Evolutionary conservation across 2,888 invertebrate genomes (phyloP), one percentile per base, ranked within the genome.

Genomic region (Drosophila neonasuta): DNA sequence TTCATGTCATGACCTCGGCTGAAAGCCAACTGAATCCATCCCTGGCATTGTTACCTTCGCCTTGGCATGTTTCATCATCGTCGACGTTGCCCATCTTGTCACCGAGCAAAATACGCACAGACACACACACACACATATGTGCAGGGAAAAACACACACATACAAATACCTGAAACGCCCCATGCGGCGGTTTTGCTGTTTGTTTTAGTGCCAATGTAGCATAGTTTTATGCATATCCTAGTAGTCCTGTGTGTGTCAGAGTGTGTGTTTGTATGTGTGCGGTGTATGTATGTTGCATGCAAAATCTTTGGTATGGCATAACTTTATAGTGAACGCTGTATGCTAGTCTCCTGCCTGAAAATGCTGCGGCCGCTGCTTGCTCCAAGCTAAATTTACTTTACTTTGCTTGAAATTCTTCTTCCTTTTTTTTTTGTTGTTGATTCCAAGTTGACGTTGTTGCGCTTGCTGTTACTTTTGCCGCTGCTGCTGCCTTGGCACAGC

Each of bases 151-250:
- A 45, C 48, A 48, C 45, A 60, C 42, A 70, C 52, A 71, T 50
- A 58, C 58, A 46, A 62, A 70, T 66, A 46, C 46, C 60, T 71
- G 49, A 49, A 49, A 55, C 48, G 62, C 69, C 73, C 62, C 66
- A 70, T 68, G 71, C 65, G 61, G 51, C 68, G 69, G 49, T 58
- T 81, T 69, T 75, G 67, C 83, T 87, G 83, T 87, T 83, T 83
- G 84, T 83, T 87, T 87, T 83, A 83, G 84, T 87, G 88, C 76
- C 83, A 87, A 83, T 87, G 83, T 83, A 87, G 78, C 86, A 83
- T 87, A 86, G 87, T 87, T 82, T 86, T 87, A 79, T 86, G 73
- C 79, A 86, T 87, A 82, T 85, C 80, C 70, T 68, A 79, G 77
- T 74, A 87, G 73, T 79, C 67, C 62, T 72, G 64, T 66, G 57